These are phyloP conservation scores for Diaphora mendica DNA, from an alignment of 2,888 invertebrate species.

Conservation along the genomic window DNA sequence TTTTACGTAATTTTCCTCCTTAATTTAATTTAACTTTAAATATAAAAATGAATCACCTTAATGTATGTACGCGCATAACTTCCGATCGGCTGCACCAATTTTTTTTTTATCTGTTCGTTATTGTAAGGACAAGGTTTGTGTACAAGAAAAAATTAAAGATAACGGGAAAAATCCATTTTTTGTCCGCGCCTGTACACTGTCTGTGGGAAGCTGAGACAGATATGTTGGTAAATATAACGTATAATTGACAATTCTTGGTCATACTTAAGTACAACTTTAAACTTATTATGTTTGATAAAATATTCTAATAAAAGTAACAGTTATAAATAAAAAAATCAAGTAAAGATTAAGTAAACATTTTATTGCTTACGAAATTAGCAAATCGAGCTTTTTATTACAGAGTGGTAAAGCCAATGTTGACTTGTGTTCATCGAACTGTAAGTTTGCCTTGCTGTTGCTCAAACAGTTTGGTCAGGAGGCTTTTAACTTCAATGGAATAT, in stretches of 20 bases:
- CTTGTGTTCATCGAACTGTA: conserved; percentile 53
- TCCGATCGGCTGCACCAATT: no score
- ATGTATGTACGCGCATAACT: no score
- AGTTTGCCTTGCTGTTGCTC: conserved; percentile 58
- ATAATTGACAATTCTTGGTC: background rate
- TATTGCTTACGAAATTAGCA: conserved; percentile 28
- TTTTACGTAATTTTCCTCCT: no score
- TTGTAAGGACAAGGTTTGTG: no score
- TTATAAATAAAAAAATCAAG: background rate
- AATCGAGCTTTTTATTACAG: conserved; percentile 45
- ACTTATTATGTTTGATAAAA: background rate
- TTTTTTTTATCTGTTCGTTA: no score
- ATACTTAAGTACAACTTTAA: background rate
- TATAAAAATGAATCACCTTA: no score
- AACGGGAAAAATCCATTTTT: no score
- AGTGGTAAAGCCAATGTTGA: conserved; percentile 35
- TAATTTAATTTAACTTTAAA: no score
- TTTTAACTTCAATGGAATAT: conserved; percentile 80
- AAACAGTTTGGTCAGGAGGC: conserved; percentile 67
- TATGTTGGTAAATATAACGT: no score
- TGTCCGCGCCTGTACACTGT: no score
- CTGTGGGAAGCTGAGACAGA: no score
- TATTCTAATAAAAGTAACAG: background rate
- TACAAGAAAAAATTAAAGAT: no score
- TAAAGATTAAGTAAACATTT: conserved; percentile 10